Base-by-base conservation (phyloP, 2,113 vertebrate species). In the Turnix velox region DNA sequence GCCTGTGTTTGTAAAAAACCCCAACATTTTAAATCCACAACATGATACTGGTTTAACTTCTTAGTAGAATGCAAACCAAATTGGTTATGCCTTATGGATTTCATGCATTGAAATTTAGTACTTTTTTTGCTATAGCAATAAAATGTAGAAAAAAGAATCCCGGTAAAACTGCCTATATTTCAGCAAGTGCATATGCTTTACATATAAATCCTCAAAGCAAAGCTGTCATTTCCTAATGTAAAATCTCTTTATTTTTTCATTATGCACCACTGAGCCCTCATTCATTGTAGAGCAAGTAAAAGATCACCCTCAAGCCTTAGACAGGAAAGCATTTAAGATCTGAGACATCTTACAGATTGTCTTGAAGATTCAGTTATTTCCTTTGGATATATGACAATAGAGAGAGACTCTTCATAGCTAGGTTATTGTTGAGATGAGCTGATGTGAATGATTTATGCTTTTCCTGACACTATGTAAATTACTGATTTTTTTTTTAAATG, bases 241-340 rank as follows among this genome's bases (percentile, higher is more conserved):
- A 91, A 92, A 79, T 82, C 58, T 82, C 81, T 87, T 84, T 84
- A 35, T 79, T 93, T 92, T 88, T 86, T 80, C 55, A 67, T 90
- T 92, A 74, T 75, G 45, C 49, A 72, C 52, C 39, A 58, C 62
- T 82, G 71, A 84, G 42, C 57, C 30, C 16, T 81, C 69, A 87
- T 92, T 72, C 67, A 58, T 28, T 54, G 33, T 27, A 87, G 2
- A 65, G 27, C 28, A 87, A 84, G 62, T 46, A 31, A 84, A 84
- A 71, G 66, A 87, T 76, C 4, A 1, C 24, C 17, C 66, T 69
- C 14, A 92, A 87, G 69, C 37, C 63, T 42, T 65, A 7, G 13
- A 89, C 9, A 78, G 35, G 30, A 54, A 78, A 28, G 24, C 40
- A 57, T 81, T 81, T 82, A 61, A 91, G 58, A 82, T 68, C 31